A percentile compares a stretch with the other conserved stretches of the same genome.
Evolutionary conservation across 2,113 vertebrate species (phyloP).

Genomic region (Blennius ocellaris): DNA sequence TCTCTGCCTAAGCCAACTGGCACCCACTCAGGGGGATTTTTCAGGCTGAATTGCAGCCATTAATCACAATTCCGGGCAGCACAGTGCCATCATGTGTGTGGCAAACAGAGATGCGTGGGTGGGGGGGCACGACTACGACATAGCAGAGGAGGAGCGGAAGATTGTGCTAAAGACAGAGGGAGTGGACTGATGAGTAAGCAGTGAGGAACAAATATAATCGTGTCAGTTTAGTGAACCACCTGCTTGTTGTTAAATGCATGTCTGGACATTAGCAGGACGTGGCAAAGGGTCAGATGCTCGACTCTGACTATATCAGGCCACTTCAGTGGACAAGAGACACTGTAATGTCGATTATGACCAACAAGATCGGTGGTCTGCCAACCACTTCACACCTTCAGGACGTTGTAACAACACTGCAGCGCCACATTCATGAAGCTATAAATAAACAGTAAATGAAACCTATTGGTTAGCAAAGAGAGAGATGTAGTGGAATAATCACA

Average conservation of each 20-base stretch:
- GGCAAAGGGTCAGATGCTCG: conserved; percentile 52
- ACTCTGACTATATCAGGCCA: conserved; percentile 61
- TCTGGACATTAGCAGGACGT: conserved; percentile 3
- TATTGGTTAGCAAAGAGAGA: conserved; percentile 8
- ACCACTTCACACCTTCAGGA: conserved; percentile 6
- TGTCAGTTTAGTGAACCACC: conserved; percentile 5
- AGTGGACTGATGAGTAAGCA: conserved; percentile 34
- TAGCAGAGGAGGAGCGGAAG: conserved; percentile 39
- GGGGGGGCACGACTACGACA: conserved; percentile 21
- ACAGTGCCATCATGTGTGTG: conserved; percentile 80
- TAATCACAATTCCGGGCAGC: conserved; percentile 90
- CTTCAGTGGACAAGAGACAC: conserved; percentile 42
- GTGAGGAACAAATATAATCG: conserved; percentile 17
- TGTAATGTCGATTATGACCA: conserved; percentile 58
- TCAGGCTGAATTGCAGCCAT: conserved; percentile 88
- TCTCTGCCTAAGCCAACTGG: conserved; percentile 86
- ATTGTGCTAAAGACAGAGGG: conserved; percentile 32
- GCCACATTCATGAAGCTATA: neutral
- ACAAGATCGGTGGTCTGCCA: conserved; percentile 44
- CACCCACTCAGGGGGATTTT: conserved; percentile 87
- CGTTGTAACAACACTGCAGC: neutral
- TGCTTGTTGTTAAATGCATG: conserved; percentile 3
- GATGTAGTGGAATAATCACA: neutral
- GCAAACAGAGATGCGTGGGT: conserved; percentile 69
- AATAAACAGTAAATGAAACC: conserved; percentile 1